A percentile compares a stretch with the other conserved stretches of the same genome.
These are phyloP conservation scores for Ariolimax columbianus DNA, from an alignment of 2,888 invertebrate genomes.

Conservation along the genomic window DNA sequence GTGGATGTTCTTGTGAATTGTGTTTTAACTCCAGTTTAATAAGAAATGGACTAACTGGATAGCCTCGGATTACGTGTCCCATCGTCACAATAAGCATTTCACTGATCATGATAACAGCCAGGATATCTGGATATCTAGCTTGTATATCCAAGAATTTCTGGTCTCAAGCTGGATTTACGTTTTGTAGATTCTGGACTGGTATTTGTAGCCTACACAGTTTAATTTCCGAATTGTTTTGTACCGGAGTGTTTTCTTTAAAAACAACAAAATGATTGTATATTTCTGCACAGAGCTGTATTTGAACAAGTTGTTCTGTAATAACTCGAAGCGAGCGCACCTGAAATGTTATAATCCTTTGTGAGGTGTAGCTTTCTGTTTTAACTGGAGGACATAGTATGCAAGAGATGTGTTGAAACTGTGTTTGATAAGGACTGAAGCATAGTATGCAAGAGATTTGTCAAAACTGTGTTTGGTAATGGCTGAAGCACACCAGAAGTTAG, in stretches of 20 bases:
- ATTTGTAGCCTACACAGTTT: background rate
- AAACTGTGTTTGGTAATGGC: no score
- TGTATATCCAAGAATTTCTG: background rate
- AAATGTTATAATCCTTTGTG: no score
- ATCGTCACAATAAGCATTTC: background rate
- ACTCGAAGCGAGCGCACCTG: no score
- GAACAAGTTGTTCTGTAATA: background rate
- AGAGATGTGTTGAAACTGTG: no score
- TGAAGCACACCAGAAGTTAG: no score
- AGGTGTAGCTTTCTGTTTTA: no score
- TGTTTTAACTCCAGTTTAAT: background rate
- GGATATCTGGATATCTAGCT: background rate
- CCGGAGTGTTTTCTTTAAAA: background rate
- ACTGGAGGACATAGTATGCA: no score
- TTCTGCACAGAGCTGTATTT: slow-evolving; percentile 14
- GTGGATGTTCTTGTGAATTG: background rate
- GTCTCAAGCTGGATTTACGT: background rate
- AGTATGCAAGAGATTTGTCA: no score
- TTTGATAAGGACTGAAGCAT: no score
- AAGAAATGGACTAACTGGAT: background rate
- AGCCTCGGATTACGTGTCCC: background rate
- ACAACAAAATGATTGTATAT: slow-evolving; percentile 5
- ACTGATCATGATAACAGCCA: background rate
- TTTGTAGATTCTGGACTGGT: background rate
- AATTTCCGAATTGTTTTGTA: background rate